These are phyloP conservation scores for Phallusia fumigata DNA, from an alignment of 23 tunicate genomes.

Conservation along the genomic window DNA sequence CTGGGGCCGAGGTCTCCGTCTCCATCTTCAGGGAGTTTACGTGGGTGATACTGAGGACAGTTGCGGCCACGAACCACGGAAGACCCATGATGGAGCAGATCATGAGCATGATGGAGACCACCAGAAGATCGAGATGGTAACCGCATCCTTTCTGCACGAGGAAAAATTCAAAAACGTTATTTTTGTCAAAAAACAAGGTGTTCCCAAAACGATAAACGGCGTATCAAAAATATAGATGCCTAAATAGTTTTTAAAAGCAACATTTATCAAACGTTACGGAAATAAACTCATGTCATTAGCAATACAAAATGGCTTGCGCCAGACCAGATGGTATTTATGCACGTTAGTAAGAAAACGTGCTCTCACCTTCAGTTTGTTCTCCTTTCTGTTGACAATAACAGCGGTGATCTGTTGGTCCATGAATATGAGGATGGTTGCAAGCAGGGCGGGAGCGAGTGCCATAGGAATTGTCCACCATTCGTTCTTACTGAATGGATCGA, in stretches of 20 bases:
- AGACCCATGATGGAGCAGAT: constrained; percentile 93
- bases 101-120: constrained; percentile 86
- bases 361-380: constrained; percentile 84
- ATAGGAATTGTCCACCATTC: constrained; percentile 83
- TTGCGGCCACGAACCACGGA: constrained; percentile 99
- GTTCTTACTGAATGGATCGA: constrained; percentile 73
- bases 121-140: constrained; percentile 90
- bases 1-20: constrained; percentile 91
- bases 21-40: constrained; percentile 97
- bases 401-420: constrained; percentile 99
- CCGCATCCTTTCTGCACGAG: constrained; percentile 86
- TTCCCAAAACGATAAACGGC: no score
- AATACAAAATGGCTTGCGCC: no score
- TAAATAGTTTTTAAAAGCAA: no score
- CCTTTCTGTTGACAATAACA: constrained; percentile 95
- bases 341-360: no score
- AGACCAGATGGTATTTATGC: no score
- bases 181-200: no score
- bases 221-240: no score
- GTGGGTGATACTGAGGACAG: constrained; percentile 97
- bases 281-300: no score
- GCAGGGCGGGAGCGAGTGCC: constrained; percentile 75
- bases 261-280: no score
- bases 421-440: constrained; percentile 94
- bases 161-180: not conserved